A percentile compares a stretch with the other conserved stretches of the same genome.
Evolutionary conservation across 2,797 vertebrate genomes (phyloP).

Genomic region (Anableps anableps): DNA sequence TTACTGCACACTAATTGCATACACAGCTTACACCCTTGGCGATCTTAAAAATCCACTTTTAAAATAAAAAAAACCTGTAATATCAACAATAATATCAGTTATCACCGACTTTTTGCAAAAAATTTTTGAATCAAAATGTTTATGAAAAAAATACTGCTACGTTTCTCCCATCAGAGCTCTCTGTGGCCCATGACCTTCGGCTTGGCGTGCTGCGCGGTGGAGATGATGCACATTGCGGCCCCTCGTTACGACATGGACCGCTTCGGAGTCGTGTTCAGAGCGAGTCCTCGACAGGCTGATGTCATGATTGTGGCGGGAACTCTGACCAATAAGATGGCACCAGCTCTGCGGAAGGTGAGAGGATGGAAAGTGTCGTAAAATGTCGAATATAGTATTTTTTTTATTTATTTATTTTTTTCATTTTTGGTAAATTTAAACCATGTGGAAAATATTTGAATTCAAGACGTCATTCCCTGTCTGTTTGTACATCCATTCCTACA

Average conservation of each 20-base stretch:
- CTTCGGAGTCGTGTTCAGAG: slow-evolving; percentile 96
- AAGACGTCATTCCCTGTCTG: too few relatives aligned
- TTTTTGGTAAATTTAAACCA: background rate
- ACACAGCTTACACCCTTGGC: too few relatives aligned
- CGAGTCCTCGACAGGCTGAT: slow-evolving; percentile 93
- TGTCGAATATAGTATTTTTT: background rate
- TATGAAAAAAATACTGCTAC: background rate
- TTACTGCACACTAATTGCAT: too few relatives aligned
- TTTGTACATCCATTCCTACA: too few relatives aligned
- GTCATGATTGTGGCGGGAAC: slow-evolving; percentile 98
- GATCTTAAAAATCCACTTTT: background rate
- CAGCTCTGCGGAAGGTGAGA: slow-evolving; percentile 91
- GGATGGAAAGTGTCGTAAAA: background rate
- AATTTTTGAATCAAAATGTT: background rate
- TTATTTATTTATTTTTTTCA: background rate
- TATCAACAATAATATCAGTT: background rate
- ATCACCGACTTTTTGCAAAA: background rate
- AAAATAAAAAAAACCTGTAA: background rate
- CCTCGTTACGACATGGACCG: slow-evolving; percentile 98
- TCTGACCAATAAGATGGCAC: slow-evolving; percentile 97
- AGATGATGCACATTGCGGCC: slow-evolving; percentile 99
- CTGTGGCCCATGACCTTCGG: slow-evolving; percentile 99
- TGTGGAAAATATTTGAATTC: too few relatives aligned
- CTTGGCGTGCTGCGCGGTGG: slow-evolving; percentile 95
- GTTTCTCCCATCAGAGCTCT: slow-evolving; percentile 85